Base-by-base conservation (phyloP, 2,113 vertebrate genomes). In the Alectura lathami region DNA sequence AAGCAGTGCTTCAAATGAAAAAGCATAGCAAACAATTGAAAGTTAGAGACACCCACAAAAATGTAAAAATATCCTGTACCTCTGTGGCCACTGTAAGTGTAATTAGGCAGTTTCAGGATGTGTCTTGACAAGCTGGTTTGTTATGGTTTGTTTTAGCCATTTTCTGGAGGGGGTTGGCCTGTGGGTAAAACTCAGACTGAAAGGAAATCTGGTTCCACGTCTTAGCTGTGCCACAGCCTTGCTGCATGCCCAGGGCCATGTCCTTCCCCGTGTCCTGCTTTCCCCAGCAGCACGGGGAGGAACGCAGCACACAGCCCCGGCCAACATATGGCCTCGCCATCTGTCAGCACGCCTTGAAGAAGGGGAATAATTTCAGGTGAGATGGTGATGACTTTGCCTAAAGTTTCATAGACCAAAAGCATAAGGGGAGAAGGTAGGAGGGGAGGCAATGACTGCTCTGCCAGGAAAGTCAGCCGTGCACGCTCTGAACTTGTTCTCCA, bases 291-390 rank as follows among this genome's bases (percentile, higher is more conserved):
- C 94, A 38, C 27, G 2, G 3, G 38, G 24, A 32, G 32, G 43
- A 60, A 30, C 40, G 68, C 1, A 3, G 21, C 26, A 27, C 0
- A 0, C 10, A 47, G 17, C 6, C 45, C 0, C 0, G 17, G 45
- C 21, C n/a, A 17, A 43, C 13, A 18, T 14, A 43, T 0, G 3
- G 7, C 51, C 59, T 40, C 1, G 0, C 6, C 45, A 9, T 54
- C 69, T 40, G 11, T 23, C 63, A 51, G 40, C 42, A 53, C 6
- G 22, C 50, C 56, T 30, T 45, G 60, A 34, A 59, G 68, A 30
- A 18, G 59, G 12, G 73, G 14, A 6, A 26, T 18, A 8, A 17
- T 45, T 93, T 83, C 11, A 53, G 18, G 56, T 1, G 9, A 82
- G 30, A 8, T 6, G n/a, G 12, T 30, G 16, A 30, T 17, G 82